phyloP scores from a whole-genome alignment of 53 echinoderm and acorn worm genomes.

The Patiria pectinifera region DNA sequence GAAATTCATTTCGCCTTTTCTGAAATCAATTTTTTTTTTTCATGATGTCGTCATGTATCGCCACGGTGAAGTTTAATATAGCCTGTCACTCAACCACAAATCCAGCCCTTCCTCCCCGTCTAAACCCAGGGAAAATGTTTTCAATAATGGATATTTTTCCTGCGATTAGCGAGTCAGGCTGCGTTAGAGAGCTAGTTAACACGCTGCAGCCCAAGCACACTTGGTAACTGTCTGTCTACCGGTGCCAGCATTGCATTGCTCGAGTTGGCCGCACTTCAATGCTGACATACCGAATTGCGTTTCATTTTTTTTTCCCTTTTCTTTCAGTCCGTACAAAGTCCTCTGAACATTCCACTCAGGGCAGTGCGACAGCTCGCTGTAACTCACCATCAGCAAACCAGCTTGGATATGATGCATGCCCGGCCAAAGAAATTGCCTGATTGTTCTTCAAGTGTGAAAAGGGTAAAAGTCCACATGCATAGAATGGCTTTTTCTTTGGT shows the following conservation, averaged over 20 bases:
- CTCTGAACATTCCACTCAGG: slow-evolving; percentile 10
- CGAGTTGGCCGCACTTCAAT: slow-evolving; percentile 6
- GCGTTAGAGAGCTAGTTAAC: slow-evolving; percentile 32
- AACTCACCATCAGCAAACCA: neutral
- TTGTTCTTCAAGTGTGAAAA: slow-evolving; percentile 41
- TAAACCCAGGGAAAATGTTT: neutral
- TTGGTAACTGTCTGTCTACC: neutral
- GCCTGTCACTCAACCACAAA: slow-evolving; percentile 22
- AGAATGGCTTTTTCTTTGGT: neutral
- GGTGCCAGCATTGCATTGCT: neutral
- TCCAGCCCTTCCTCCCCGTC: neutral
- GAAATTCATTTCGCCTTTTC: neutral
- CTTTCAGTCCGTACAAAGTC: neutral
- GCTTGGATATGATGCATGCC: neutral
- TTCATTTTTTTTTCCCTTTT: neutral
- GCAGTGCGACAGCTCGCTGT: neutral
- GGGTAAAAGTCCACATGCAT: slow-evolving; percentile 37
- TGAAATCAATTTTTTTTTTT: neutral
- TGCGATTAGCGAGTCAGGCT: neutral
- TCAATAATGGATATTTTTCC: slow-evolving; percentile 30
- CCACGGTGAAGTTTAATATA: neutral
- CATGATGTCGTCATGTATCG: slow-evolving; percentile 1
- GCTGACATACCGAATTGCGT: slow-evolving; percentile 6
- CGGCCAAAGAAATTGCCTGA: slow-evolving; percentile 18
- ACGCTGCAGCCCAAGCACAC: slow-evolving; percentile 4